Percentiles rank a stretch among this genome's conserved stretches.
Evolutionary conservation across 2,888 invertebrate genomes (phyloP).

Genomic region (Lasioglossum vierecki): DNA sequence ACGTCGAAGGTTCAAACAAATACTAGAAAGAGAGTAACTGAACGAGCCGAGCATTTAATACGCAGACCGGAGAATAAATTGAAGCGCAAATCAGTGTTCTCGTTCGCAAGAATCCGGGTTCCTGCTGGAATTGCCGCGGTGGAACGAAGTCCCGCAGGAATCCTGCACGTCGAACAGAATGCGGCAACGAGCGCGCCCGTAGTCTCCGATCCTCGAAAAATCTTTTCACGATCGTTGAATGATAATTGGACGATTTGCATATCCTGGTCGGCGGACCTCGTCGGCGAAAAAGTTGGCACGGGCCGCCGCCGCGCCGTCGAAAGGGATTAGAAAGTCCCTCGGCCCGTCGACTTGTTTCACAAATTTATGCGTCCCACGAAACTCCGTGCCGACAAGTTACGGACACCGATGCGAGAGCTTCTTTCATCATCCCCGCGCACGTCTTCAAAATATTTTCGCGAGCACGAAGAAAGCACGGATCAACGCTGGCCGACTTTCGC

Average conservation of each 20-base stretch:
- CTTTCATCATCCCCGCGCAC: conserved; percentile 28
- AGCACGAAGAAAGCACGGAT: conserved; percentile 17
- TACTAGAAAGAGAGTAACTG: too few relatives aligned
- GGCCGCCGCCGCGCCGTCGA: neutral
- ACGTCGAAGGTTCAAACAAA: too few relatives aligned
- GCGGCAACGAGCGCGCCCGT: neutral
- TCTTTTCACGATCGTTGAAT: conserved; percentile 48
- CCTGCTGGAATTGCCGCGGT: neutral
- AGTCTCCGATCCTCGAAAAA: neutral
- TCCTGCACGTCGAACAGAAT: neutral
- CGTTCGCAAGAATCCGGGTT: neutral
- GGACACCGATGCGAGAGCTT: neutral
- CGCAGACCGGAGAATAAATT: neutral
- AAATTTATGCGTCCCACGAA: conserved; percentile 64
- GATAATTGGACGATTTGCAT: conserved; percentile 51
- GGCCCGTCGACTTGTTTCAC: conserved; percentile 38
- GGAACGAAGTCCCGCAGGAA: neutral
- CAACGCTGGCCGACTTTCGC: conserved; percentile 11
- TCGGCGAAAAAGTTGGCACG: neutral
- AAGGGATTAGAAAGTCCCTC: conserved; percentile 63
- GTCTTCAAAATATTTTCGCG: conserved; percentile 54
- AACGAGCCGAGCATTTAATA: too few relatives aligned
- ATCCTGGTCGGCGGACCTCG: conserved; percentile 2
- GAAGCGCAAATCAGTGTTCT: neutral
- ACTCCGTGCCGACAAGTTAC: conserved; percentile 6